Evolutionary conservation across 2,888 invertebrate genomes (phyloP).

Genomic region (Dinocampus coccinellae): DNA sequence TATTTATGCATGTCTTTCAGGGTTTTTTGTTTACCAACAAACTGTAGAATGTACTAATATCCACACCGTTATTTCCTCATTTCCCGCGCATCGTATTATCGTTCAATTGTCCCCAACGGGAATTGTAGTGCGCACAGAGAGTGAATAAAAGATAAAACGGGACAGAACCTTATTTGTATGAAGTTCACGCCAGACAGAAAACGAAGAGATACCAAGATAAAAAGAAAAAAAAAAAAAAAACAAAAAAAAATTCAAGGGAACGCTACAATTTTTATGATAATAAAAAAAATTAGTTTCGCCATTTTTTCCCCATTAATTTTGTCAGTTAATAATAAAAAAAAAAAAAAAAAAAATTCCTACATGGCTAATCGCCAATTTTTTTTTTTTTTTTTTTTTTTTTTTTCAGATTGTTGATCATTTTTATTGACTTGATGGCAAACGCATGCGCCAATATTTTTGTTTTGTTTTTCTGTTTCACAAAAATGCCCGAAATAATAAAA

Average conservation of each 20-base stretch:
- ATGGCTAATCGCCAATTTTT: not conserved
- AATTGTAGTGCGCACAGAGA: not conserved
- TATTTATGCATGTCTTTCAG: too few species aligned
- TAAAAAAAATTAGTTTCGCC: too few species aligned
- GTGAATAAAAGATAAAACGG: too few species aligned
- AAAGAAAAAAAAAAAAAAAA: not conserved
- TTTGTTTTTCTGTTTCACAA: too few species aligned
- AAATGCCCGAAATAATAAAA: too few species aligned
- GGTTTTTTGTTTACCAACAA: too few species aligned
- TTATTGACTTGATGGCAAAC: constrained; percentile 41
- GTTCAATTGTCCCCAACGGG: not conserved
- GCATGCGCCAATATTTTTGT: constrained; percentile 34
- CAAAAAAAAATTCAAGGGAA: too few species aligned
- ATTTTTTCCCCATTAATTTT: too few species aligned
- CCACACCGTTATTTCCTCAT: too few species aligned
- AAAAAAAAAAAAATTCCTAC: not conserved
- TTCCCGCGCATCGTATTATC: not conserved
- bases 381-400: not conserved
- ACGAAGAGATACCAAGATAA: not conserved
- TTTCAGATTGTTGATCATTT: constrained; percentile 22
- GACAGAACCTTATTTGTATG: not conserved
- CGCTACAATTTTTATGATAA: too few species aligned
- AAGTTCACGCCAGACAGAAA: not conserved
- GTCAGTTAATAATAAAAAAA: not conserved
- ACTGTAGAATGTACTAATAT: too few species aligned